phyloP scores from a whole-genome alignment of 2,797 vertebrate genomes.

The Onychomys leucogaster region DNA sequence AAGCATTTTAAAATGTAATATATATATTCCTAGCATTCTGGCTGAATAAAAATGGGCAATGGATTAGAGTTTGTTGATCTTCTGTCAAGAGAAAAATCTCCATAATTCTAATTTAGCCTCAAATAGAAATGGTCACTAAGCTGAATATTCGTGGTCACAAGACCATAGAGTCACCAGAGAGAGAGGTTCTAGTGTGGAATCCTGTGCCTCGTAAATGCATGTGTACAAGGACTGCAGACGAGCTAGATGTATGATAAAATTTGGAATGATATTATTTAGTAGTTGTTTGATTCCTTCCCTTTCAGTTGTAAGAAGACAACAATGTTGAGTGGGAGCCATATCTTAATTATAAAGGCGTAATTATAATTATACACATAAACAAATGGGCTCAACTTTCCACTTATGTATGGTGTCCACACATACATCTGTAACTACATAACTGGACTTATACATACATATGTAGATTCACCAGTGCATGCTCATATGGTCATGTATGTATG shows the following conservation, averaged over 20 bases:
- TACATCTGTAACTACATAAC: background rate
- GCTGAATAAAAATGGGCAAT: background rate
- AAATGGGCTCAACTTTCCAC: background rate
- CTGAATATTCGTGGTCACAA: background rate
- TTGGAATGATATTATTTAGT: background rate
- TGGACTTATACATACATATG: background rate
- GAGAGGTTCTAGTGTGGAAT: background rate
- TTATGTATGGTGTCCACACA: background rate
- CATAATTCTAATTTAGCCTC: background rate
- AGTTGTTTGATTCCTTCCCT: background rate
- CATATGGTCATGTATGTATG: no score
- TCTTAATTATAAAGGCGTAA: constrained; percentile 1
- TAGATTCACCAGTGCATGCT: background rate
- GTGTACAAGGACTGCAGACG: background rate
- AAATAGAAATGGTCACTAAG: background rate
- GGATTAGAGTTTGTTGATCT: background rate
- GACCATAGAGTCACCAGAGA: background rate
- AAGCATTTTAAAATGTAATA: constrained; percentile 32
- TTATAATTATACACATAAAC: background rate
- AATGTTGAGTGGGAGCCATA: background rate
- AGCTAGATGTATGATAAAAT: background rate
- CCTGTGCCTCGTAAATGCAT: background rate
- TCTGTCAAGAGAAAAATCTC: background rate
- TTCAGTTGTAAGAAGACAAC: background rate
- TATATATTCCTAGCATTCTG: background rate